Conservation (phyloP, 1,140 invertebrate species). For the Planococcus citri region DNA sequence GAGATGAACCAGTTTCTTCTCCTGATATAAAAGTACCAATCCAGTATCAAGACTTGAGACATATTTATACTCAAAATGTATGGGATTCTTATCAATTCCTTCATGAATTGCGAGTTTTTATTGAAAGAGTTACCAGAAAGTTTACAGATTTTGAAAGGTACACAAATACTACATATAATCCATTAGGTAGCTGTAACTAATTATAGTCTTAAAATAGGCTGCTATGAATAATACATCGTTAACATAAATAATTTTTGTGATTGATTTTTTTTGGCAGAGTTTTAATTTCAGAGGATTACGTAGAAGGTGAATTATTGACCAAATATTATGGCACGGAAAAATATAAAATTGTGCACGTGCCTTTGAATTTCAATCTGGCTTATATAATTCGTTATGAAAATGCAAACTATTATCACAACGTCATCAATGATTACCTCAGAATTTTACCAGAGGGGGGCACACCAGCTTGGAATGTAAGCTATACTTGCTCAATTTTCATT, state of each 20-base stretch:
- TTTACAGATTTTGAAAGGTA: background rate
- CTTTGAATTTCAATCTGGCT: background rate
- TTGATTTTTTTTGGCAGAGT: background rate
- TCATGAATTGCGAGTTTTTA: conserved; percentile 44
- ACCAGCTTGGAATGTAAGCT: background rate
- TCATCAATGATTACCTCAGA: background rate
- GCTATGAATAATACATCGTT: background rate
- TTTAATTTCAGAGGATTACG: background rate
- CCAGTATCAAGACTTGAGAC: conserved; percentile 40
- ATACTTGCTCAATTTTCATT: background rate
- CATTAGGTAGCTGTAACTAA: no score
- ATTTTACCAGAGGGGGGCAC: background rate
- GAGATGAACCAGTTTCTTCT: conserved; percentile 31
- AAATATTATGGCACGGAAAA: background rate
- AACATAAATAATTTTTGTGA: background rate
- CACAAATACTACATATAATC: no score
- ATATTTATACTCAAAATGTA: conserved; percentile 49
- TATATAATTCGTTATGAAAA: background rate
- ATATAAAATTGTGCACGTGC: background rate
- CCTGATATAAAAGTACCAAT: conserved; percentile 24
- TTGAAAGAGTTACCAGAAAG: conserved; percentile 41
- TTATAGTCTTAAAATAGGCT: no score
- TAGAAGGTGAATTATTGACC: background rate
- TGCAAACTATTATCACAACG: background rate
- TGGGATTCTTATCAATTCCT: conserved; percentile 47